Base-by-base conservation (phyloP, 1,140 invertebrate genomes). In the Aphaenogaster ashmeadi region DNA sequence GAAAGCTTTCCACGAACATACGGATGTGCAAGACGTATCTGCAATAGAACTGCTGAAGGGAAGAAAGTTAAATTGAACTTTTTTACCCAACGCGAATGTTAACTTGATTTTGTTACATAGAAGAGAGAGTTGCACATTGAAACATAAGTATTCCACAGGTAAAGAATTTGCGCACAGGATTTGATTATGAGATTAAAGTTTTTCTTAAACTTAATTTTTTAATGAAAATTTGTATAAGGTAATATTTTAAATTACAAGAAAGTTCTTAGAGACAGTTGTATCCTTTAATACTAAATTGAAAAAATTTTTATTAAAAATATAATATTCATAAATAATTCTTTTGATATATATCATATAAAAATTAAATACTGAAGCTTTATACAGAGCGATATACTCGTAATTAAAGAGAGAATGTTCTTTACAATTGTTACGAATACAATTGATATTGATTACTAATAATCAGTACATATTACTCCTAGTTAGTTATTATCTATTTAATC, bases 31-130 rank as follows among this genome's bases (percentile, higher is more conserved):
- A 84, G 72, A 85, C 44, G 58, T 64, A 60, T 64, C 67, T 67
- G 33, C 88, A 75, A 88, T 90, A 74, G 79, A 81, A 84, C 33
- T 38, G n/a, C 52, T 41, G 56, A 75, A 84, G 69, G 41, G 13
- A 60, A 84, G 80, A 80, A 86, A 86, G 84, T 66, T 78, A 80
- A 64, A 86, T 86, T 80, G 44, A 56, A 79, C 84, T 79, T 86
- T 78, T 86, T 86, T 27, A 86, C 1, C n/a, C 18, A 21, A 18
- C 41, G 44, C 36, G n/a, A 67, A 86, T 44, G 60, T 38, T 41
- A 27, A 44, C 36, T 47, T 38, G 27, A 72, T 60, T 84, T 84
- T 58, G 50, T 69, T 74, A 41, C 41, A 56, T 62, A 38, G 15
- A 58, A 27, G 36, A 33, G 15, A 67, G 36, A 72, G 62, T 50